Evolutionary conservation across 2,113 vertebrate species (phyloP).

Genomic region (Hypanus sabinus): DNA sequence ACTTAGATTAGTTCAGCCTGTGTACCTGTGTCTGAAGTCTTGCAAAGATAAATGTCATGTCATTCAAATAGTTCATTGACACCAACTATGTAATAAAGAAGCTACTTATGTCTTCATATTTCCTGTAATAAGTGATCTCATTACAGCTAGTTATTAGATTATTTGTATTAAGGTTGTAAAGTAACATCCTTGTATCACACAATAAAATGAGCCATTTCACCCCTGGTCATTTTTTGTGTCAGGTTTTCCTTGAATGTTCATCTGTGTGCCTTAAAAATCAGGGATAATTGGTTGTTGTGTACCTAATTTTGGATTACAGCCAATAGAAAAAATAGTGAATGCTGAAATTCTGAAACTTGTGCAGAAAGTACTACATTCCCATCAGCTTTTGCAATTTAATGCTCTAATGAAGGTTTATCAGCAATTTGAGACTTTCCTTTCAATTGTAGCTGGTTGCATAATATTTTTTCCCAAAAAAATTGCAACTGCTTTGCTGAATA

Average conservation of each 20-base stretch:
- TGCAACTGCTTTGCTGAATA: background rate
- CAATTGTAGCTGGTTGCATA: background rate
- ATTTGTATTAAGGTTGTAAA: conserved; percentile 32
- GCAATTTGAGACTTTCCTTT: background rate
- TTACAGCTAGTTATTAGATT: conserved; percentile 31
- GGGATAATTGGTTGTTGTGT: background rate
- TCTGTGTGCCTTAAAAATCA: background rate
- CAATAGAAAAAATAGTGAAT: background rate
- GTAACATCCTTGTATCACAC: conserved; percentile 15
- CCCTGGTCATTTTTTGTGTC: background rate
- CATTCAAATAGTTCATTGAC: background rate
- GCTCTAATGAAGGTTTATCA: background rate
- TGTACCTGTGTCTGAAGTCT: conserved; percentile 32
- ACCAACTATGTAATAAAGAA: conserved; percentile 8
- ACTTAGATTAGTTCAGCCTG: conserved; percentile 30
- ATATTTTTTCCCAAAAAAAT: background rate
- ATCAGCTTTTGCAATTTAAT: background rate
- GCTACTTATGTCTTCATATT: conserved; percentile 25
- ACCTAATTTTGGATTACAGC: background rate
- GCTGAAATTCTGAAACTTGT: background rate
- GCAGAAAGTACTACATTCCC: background rate
- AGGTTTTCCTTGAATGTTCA: background rate
- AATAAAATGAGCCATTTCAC: conserved; percentile 36
- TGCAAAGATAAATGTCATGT: conserved; percentile 29
- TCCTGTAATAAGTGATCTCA: background rate